Evolutionary conservation across 1,140 invertebrate species (phyloP), one percentile per base, ranked within the genome.

Genomic region (Pteromalus puparum): DNA sequence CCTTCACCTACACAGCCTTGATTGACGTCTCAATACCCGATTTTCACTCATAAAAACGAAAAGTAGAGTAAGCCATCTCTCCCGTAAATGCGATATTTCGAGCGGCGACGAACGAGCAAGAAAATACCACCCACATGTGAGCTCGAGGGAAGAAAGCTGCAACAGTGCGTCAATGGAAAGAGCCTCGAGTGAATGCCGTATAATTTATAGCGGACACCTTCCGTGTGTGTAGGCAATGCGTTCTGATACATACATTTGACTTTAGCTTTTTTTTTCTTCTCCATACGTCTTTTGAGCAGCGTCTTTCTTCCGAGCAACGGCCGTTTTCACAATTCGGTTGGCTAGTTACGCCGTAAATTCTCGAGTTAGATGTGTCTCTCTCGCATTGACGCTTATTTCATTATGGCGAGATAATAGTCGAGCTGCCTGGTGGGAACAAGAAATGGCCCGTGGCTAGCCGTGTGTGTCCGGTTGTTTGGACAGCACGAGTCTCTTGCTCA

Each of bases 121-220:
- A 86, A 86, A 85, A 86, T 87, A 67, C 87, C 87, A 87, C 85
- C 85, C 87, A 85, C 85, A 72, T 24, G 12, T 26, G 0, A 46
- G 21, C 24, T 9, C 24, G 26, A 21, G 21, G 24, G 21, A 82
- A 75, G 70, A 74, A 74, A 75, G 81, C 70, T 30, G 2, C 26
- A 4, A 42, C 46, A 61, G 73, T 12, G 24, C 42, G 38, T 76
- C 38, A 82, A 82, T 80, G 30, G 76, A 68, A 83, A 83, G 38
- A 68, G 24, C 18, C 26, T n/a, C 65, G 67, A 53, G 53, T 74
- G 68, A 74, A 15, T 21, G 80, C 61, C 65, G 46, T 81, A 24
- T 76, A 42, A 82, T 86, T 81, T 73, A 81, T 73, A 73, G 53
- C 53, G 53, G 53, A 61, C 46, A 10, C 46, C 30, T 34, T 34